Conservation (phyloP, 2,113 vertebrate genomes). For the Perccottus glenii region DNA sequence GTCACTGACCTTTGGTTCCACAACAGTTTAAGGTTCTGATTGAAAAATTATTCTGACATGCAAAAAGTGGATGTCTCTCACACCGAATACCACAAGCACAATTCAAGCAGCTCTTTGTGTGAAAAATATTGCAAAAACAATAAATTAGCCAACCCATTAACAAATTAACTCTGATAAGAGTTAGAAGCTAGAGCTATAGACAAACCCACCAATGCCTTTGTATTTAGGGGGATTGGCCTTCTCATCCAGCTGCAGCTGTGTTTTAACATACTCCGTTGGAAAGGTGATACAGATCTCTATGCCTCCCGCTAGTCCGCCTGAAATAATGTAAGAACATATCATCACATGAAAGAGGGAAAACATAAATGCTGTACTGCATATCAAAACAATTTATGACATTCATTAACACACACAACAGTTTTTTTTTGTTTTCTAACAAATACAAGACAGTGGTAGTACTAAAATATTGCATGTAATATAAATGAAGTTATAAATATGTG, state of each 20-base stretch:
- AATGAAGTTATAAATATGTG: no score
- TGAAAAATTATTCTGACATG: no score
- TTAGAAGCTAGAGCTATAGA: neutral
- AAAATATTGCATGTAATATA: no score
- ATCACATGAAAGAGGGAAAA: neutral
- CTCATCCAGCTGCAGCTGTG: constrained; percentile 94
- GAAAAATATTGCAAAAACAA: no score
- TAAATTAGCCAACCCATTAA: no score
- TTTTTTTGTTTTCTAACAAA: neutral
- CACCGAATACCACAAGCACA: no score
- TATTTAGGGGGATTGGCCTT: constrained; percentile 91
- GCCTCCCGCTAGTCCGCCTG: constrained; percentile 89
- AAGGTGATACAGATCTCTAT: constrained; percentile 99
- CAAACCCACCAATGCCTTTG: constrained; percentile 85
- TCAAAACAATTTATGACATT: neutral
- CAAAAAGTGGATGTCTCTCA: no score
- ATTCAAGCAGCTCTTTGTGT: no score
- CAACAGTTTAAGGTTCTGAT: no score
- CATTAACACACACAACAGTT: neutral
- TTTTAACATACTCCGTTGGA: constrained; percentile 97
- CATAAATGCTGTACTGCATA: neutral
- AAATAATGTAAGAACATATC: constrained; percentile 6
- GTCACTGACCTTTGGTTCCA: no score
- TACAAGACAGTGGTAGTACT: no score
- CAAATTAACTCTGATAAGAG: no score